phyloP scores from a whole-genome alignment of 2,113 vertebrate genomes.

The Oncorhynchus kisutch region DNA sequence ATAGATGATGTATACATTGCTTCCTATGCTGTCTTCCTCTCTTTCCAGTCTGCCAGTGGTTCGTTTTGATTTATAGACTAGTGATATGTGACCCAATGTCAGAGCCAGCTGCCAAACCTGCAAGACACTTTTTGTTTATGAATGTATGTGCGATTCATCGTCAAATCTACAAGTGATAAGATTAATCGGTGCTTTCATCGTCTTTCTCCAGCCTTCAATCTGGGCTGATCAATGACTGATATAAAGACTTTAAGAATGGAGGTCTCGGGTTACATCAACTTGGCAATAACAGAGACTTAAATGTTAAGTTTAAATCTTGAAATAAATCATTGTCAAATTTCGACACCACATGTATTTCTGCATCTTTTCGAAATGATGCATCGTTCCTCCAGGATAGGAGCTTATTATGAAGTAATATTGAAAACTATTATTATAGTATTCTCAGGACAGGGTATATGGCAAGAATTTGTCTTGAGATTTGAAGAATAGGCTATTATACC shows the following conservation, averaged over 20 bases:
- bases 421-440: neutral
- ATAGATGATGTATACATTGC: neutral
- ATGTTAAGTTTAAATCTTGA: neutral
- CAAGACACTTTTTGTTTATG: neutral
- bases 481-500: neutral
- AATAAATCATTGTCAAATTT: neutral
- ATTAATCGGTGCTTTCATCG: slow-evolving; percentile 32
- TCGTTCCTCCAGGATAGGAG: neutral
- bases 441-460: neutral
- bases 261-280: slow-evolving; percentile 79
- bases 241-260: slow-evolving; percentile 81
- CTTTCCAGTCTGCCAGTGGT: neutral
- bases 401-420: neutral
- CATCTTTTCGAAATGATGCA: no score
- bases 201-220: slow-evolving; percentile 15
- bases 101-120: neutral
- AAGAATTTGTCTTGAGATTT: neutral
- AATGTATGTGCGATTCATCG: neutral
- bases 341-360: neutral
- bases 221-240: slow-evolving; percentile 76
- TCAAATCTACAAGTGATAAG: slow-evolving; percentile 4
- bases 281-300: slow-evolving; percentile 71
- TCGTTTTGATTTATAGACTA: slow-evolving; percentile 6
- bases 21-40: neutral
- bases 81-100: neutral